Percentiles rank a stretch among this genome's conserved stretches.
phyloP scores from a whole-genome alignment of 2,113 vertebrate genomes.

The Aramus guarauna region DNA sequence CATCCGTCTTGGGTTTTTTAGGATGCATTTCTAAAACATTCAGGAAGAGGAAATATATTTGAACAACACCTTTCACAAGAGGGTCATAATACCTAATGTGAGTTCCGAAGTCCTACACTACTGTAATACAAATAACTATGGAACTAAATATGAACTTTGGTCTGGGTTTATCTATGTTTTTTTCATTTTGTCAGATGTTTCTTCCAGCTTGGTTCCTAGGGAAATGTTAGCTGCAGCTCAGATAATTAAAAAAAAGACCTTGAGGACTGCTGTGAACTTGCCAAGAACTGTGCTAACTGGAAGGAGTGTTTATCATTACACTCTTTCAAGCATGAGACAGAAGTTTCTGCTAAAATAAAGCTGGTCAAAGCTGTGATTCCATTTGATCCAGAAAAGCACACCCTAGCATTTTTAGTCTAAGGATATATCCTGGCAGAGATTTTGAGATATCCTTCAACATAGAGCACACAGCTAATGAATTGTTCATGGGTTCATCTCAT shows the following conservation, averaged over 20 bases:
- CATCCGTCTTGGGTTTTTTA: background rate
- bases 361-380: background rate
- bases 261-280: constrained; percentile 6
- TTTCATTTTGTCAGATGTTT: background rate
- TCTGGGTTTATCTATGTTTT: background rate
- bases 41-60: background rate
- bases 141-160: background rate
- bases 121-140: background rate
- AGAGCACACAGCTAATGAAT: background rate
- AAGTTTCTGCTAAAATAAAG: background rate
- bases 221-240: background rate
- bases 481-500: background rate
- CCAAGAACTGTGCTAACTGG: background rate
- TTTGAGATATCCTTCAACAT: background rate
- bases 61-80: background rate
- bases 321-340: background rate
- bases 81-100: background rate
- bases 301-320: background rate
- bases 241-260: background rate
- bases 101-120: background rate
- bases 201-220: background rate
- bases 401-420: background rate
- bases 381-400: background rate
- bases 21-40: background rate
- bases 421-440: background rate